Evolutionary conservation across 2,888 invertebrate species (phyloP).

Genomic region (Keiferia lycopersicella): DNA sequence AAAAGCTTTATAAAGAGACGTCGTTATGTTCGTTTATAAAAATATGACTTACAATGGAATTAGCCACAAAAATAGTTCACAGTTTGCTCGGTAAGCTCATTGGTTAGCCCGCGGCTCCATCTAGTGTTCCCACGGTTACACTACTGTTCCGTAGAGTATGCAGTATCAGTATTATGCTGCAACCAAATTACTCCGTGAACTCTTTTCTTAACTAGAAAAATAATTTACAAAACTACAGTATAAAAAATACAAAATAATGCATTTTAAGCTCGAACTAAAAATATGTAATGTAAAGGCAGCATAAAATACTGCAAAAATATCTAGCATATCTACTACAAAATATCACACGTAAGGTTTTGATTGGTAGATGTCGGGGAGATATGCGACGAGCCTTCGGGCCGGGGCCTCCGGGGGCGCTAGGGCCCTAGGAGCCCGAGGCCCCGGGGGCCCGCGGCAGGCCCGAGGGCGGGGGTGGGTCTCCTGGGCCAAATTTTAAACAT

Average conservation of each 20-base stretch:
- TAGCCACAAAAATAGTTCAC: conserved; percentile 59
- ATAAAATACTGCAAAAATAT: conserved; percentile 64
- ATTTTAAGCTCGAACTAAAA: conserved; percentile 59
- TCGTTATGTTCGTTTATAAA: conserved; percentile 64
- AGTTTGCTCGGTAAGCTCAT: conserved; percentile 55
- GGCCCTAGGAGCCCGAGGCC: conserved; percentile 35
- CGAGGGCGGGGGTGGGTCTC: conserved; percentile 50
- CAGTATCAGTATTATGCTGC: conserved; percentile 45
- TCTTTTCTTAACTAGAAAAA: conserved; percentile 66
- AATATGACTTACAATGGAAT: conserved; percentile 65
- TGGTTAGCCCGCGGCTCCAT: conserved; percentile 22
- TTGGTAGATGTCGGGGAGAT: conserved; percentile 47
- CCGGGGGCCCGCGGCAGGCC: conserved; percentile 38
- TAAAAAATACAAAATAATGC: conserved; percentile 75
- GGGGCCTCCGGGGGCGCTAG: conserved; percentile 33
- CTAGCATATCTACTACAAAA: conserved; percentile 72
- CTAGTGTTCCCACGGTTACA: neutral
- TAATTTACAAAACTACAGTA: conserved; percentile 75
- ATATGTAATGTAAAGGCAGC: conserved; percentile 64
- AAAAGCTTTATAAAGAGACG: conserved; percentile 64
- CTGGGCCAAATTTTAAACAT: conserved; percentile 77
- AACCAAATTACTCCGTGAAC: conserved; percentile 52
- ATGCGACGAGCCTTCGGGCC: conserved; percentile 32
- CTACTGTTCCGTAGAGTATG: neutral
- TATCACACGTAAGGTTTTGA: conserved; percentile 71